These are phyloP conservation scores for Hypomecis punctinalis DNA, from an alignment of 2,888 invertebrate species.

Conservation along the genomic window DNA sequence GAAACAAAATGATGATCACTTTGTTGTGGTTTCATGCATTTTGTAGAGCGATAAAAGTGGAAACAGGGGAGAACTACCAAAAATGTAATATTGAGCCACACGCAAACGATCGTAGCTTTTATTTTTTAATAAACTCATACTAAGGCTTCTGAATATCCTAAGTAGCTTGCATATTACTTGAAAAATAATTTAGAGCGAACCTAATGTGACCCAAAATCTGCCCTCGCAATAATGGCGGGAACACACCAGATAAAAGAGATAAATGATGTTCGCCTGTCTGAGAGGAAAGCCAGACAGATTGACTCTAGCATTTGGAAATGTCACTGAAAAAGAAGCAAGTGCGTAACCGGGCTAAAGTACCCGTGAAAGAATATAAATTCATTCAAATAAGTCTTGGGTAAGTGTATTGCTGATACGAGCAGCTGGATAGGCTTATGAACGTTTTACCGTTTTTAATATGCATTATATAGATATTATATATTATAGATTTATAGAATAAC, in stretches of 20 bases:
- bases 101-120: too few species aligned
- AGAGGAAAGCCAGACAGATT: conserved; percentile 42
- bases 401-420: not conserved
- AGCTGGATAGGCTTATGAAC: not conserved
- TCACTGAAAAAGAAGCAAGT: conserved; percentile 27
- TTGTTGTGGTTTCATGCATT: too few species aligned
- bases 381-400: conserved; percentile 7
- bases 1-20: too few species aligned
- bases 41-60: too few species aligned
- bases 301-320: conserved; percentile 43
- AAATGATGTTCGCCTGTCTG: conserved; percentile 44
- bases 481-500: too few species aligned
- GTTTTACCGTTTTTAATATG: not conserved
- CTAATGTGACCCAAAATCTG: conserved; percentile 23
- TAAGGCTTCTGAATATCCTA: too few species aligned
- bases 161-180: not conserved
- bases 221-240: conserved; percentile 21
- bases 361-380: not conserved
- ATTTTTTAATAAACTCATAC: too few species aligned
- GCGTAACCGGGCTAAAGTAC: conserved; percentile 4
- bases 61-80: too few species aligned
- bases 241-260: conserved; percentile 49
- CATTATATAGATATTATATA: too few species aligned
- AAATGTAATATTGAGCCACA: too few species aligned
- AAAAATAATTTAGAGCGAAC: not conserved